phyloP scores from a whole-genome alignment of 1,140 invertebrate genomes.

The Drosophila bifasciata region DNA sequence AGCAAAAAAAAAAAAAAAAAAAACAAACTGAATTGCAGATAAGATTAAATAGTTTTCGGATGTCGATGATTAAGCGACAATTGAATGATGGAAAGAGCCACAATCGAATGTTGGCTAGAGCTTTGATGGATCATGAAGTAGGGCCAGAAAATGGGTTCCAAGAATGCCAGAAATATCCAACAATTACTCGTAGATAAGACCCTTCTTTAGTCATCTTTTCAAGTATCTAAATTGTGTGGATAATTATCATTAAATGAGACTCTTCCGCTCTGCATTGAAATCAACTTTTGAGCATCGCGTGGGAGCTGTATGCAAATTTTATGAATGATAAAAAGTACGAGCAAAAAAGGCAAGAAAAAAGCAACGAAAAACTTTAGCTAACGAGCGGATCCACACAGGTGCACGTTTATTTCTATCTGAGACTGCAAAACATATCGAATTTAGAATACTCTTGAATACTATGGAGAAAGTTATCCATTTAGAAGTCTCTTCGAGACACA shows the following conservation, averaged over 20 bases:
- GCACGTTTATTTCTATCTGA: neutral
- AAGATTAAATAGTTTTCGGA: constrained; percentile 33
- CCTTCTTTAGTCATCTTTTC: constrained; percentile 41
- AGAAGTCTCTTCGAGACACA: neutral
- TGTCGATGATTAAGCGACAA: no score
- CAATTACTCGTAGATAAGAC: constrained; percentile 36
- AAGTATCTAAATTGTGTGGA: constrained; percentile 51
- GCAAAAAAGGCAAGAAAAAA: constrained; percentile 23
- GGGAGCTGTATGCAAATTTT: constrained; percentile 60
- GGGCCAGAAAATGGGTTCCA: constrained; percentile 9
- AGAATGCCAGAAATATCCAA: constrained; percentile 7
- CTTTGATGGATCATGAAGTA: constrained; percentile 27
- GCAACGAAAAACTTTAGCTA: constrained; percentile 1
- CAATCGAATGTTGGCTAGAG: neutral
- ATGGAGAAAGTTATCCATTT: neutral
- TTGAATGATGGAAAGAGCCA: neutral
- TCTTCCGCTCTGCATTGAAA: constrained; percentile 51
- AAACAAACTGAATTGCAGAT: constrained; percentile 17
- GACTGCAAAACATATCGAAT: no score
- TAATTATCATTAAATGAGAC: constrained; percentile 47
- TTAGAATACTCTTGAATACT: no score
- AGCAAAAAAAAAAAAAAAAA: constrained; percentile 36
- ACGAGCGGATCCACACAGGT: constrained; percentile 12
- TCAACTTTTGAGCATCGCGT: constrained; percentile 18
- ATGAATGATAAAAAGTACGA: constrained; percentile 35